These are phyloP conservation scores for Sternarchorhynchus goeldii DNA, from an alignment of 2,797 vertebrate genomes.

Conservation along the genomic window DNA sequence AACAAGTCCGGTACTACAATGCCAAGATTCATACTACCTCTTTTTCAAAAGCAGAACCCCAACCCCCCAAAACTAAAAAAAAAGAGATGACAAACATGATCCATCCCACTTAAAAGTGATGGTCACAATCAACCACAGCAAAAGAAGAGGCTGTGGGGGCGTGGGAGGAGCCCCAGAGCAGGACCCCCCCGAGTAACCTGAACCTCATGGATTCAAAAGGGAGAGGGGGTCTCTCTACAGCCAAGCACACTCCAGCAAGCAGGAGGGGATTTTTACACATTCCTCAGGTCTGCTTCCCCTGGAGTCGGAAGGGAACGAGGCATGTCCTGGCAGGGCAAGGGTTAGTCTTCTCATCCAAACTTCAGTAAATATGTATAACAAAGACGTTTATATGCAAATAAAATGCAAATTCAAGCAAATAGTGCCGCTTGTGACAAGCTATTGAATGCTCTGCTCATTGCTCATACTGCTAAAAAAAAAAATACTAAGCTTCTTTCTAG, in stretches of 20 bases:
- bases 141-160: not conserved
- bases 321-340: not conserved
- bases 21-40: too few relatives aligned
- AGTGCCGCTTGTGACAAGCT: not conserved
- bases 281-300: not conserved
- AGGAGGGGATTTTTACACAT: not conserved
- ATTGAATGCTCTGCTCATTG: conserved; percentile 3
- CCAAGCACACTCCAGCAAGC: not conserved
- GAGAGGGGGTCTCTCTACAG: not conserved
- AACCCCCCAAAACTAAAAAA: too few relatives aligned
- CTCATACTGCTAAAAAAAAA: not conserved
- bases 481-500: not conserved
- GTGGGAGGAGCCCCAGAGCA: not conserved
- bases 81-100: too few relatives aligned
- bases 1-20: not conserved
- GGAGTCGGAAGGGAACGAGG: not conserved
- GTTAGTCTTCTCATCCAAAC: not conserved
- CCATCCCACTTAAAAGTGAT: too few relatives aligned
- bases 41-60: too few relatives aligned
- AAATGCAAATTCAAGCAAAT: conserved; percentile 25
- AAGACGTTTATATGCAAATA: conserved; percentile 38
- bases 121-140: not conserved
- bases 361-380: conserved; percentile 3
- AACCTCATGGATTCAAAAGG: not conserved
- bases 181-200: not conserved